phyloP scores from a whole-genome alignment of 1,140 invertebrate species.

The Hesperophylax magnus region DNA sequence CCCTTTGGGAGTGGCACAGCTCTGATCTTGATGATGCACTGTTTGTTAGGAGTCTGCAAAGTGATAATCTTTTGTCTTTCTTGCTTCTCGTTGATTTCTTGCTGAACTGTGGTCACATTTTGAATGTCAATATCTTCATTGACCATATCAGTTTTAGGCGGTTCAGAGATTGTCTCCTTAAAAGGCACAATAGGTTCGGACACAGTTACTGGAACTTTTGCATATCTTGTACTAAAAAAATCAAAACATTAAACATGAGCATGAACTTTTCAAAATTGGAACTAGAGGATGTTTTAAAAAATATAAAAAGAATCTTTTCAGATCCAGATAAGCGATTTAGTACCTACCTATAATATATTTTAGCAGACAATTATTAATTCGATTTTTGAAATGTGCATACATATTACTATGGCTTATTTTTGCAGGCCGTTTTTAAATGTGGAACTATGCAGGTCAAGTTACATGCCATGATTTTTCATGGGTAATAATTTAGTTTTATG shows the following conservation, averaged over 20 bases:
- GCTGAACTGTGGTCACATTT: conserved; percentile 59
- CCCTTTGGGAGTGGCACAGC: conserved; percentile 84
- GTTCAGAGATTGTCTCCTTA: conserved; percentile 91
- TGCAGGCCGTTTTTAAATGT: too few species aligned
- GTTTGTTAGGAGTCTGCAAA: conserved; percentile 80
- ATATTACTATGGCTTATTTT: too few species aligned
- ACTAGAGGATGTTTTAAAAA: too few species aligned
- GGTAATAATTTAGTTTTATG: too few species aligned
- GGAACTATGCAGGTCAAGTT: too few species aligned
- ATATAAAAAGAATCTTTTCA: too few species aligned
- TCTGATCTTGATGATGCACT: conserved; percentile 81
- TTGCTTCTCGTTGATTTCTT: conserved; percentile 62
- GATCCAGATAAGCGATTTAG: too few species aligned
- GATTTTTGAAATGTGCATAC: too few species aligned
- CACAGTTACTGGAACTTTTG: conserved; percentile 90
- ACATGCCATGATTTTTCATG: too few species aligned
- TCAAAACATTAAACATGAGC: neutral
- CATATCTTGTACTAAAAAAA: conserved; percentile 78
- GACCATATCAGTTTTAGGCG: conserved; percentile 89
- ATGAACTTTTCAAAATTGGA: too few species aligned
- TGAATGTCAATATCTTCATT: conserved; percentile 85
- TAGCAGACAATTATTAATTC: too few species aligned
- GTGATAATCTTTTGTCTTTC: conserved; percentile 73
- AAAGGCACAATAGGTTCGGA: conserved; percentile 98
- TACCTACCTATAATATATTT: too few species aligned